These are phyloP conservation scores for Urocitellus parryii DNA, from an alignment of 2,113 vertebrate species.

Conservation along the genomic window DNA sequence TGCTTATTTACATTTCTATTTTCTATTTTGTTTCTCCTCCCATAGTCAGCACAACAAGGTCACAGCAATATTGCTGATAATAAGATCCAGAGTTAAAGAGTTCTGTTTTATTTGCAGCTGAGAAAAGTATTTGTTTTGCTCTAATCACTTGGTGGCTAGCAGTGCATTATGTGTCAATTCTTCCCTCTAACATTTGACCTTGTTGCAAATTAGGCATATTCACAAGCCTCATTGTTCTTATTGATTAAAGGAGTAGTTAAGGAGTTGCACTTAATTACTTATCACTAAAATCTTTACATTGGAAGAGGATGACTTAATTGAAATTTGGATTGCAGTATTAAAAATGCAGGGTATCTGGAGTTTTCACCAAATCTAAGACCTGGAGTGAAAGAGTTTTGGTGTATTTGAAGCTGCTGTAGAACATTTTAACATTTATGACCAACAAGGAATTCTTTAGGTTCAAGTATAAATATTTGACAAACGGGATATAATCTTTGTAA, in stretches of 20 bases:
- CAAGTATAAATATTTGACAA: conserved; percentile 34
- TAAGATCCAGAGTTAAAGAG: conserved; percentile 13
- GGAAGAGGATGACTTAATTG: conserved; percentile 50
- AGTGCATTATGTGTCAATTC: background rate
- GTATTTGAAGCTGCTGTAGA: conserved; percentile 24
- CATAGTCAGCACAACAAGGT: background rate
- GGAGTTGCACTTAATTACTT: conserved; percentile 23
- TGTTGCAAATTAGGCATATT: conserved; percentile 16
- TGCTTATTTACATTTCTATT: conserved; percentile 64
- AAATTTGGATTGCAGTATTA: conserved; percentile 39
- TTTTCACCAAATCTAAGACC: conserved; percentile 7
- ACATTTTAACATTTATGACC: background rate
- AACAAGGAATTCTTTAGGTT: conserved; percentile 55
- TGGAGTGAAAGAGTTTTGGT: background rate
- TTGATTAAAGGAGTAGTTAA: conserved; percentile 29
- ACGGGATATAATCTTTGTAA: conserved; percentile 30
- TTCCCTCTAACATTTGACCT: conserved; percentile 16
- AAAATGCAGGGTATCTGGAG: conserved; percentile 4
- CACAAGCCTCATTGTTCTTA: background rate
- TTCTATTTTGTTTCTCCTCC: background rate
- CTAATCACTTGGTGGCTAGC: conserved; percentile 13
- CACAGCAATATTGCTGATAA: background rate
- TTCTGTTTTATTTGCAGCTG: conserved; percentile 44
- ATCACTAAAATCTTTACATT: conserved; percentile 28
- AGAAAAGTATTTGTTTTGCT: conserved; percentile 48